These are phyloP conservation scores for Matsumyia berberina DNA, from an alignment of 2,888 invertebrate species.

Conservation along the genomic window DNA sequence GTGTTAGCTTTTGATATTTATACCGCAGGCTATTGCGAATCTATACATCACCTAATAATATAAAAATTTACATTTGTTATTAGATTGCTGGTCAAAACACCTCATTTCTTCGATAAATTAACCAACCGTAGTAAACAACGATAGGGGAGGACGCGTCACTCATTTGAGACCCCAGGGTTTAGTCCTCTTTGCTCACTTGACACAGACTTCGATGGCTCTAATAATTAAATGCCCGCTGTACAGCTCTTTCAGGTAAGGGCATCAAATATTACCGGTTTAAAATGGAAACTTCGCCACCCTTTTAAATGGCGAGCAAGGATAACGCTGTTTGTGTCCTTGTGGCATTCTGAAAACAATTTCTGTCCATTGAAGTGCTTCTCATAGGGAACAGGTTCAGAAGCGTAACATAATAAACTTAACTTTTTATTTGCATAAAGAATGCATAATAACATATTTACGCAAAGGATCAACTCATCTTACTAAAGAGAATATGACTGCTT, in stretches of 20 bases:
- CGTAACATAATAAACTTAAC: background rate
- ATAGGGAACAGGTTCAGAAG: background rate
- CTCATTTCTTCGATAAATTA: slow-evolving; percentile 37
- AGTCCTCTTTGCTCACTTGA: background rate
- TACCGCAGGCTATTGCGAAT: background rate
- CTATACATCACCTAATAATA: slow-evolving; percentile 21
- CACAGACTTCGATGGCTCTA: slow-evolving; percentile 5
- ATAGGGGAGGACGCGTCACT: slow-evolving; percentile 16
- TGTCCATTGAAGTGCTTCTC: background rate
- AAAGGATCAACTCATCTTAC: background rate
- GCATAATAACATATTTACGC: background rate
- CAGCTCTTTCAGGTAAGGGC: background rate
- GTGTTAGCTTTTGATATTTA: background rate
- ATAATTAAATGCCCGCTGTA: slow-evolving; percentile 4
- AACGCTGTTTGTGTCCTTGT: background rate
- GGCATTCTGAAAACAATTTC: background rate
- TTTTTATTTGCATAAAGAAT: slow-evolving; percentile 14
- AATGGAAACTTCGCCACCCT: background rate
- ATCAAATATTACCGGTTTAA: slow-evolving; percentile 8
- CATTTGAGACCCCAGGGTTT: background rate
- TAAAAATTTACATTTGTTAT: slow-evolving; percentile 47
- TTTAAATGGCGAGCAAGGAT: background rate
- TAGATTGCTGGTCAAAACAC: slow-evolving; percentile 38
- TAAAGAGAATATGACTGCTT: slow-evolving; percentile 1
- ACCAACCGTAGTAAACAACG: slow-evolving; percentile 32